Conservation (phyloP, 2,888 invertebrate genomes). For the Venusia cambrica region DNA sequence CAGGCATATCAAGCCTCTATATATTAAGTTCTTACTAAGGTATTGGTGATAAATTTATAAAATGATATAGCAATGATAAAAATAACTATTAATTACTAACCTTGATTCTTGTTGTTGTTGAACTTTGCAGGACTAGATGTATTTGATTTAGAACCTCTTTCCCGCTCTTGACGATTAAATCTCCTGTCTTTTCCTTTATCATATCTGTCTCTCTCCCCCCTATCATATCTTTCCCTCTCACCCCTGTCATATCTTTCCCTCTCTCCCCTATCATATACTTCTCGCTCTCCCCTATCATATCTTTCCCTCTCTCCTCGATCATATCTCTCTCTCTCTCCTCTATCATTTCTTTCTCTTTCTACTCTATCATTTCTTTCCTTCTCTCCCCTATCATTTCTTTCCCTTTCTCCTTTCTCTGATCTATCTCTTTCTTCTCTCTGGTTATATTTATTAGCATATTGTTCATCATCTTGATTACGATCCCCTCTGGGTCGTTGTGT, state of each 20-base stretch:
- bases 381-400: conserved; percentile 6
- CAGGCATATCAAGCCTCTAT: no score
- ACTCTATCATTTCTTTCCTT: conserved; percentile 20
- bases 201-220: conserved; percentile 24
- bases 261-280: conserved; percentile 22
- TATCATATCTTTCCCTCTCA: conserved; percentile 38
- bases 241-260: conserved; percentile 32
- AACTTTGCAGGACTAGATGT: conserved; percentile 49
- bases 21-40: no score
- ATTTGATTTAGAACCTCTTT: conserved; percentile 37
- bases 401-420: conserved; percentile 13
- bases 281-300: conserved; percentile 16
- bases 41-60: no score
- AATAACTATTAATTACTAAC: conserved; percentile 36
- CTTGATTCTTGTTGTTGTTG: conserved; percentile 44
- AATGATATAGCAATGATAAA: neutral
- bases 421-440: conserved; percentile 36
- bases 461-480: conserved; percentile 63
- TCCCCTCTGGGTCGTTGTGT: conserved; percentile 59
- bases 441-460: conserved; percentile 63
- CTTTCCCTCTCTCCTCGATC: conserved; percentile 20
- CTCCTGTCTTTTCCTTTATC: conserved; percentile 28
- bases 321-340: conserved; percentile 30
- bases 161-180: conserved; percentile 30
- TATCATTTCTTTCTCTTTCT: conserved; percentile 12